These are phyloP conservation scores for Minunthozetes semirufus DNA, from an alignment of 2,888 invertebrate species.

Conservation along the genomic window DNA sequence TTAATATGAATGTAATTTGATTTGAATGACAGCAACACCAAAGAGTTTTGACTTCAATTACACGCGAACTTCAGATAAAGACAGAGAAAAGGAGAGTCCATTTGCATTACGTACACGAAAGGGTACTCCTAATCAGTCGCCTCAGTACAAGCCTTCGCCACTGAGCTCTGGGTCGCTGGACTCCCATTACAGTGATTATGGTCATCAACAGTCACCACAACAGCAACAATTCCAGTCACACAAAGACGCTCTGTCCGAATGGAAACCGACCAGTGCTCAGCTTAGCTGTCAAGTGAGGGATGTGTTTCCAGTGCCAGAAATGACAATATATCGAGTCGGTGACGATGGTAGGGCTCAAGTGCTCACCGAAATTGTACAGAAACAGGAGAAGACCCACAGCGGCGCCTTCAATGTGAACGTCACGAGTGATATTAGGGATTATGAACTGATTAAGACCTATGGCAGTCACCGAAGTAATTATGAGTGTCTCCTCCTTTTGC, in stretches of 20 bases:
- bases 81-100: constrained; percentile 9
- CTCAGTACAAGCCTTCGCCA: neutral
- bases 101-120: constrained; percentile 25
- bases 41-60: constrained; percentile 28
- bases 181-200: constrained; percentile 2
- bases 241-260: constrained; percentile 12
- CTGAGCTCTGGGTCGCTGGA: neutral
- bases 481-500: constrained; percentile 19
- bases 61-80: constrained; percentile 20
- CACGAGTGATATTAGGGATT: constrained; percentile 14
- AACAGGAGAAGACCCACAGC: neutral
- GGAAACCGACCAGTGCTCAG: constrained; percentile 37
- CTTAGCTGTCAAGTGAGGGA: constrained; percentile 42
- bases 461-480: constrained; percentile 20
- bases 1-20: neutral
- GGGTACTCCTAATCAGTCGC: constrained; percentile 6
- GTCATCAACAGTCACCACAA: constrained; percentile 1
- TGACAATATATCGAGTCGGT: constrained; percentile 40
- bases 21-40: constrained; percentile 16
- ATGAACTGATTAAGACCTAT: constrained; percentile 1
- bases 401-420: constrained; percentile 28
- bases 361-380: constrained; percentile 20
- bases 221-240: neutral
- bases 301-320: constrained; percentile 43
- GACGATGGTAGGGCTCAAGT: constrained; percentile 9